These are phyloP conservation scores for Troglohyphantes excavatus DNA, from an alignment of 2,888 invertebrate genomes.

Conservation along the genomic window DNA sequence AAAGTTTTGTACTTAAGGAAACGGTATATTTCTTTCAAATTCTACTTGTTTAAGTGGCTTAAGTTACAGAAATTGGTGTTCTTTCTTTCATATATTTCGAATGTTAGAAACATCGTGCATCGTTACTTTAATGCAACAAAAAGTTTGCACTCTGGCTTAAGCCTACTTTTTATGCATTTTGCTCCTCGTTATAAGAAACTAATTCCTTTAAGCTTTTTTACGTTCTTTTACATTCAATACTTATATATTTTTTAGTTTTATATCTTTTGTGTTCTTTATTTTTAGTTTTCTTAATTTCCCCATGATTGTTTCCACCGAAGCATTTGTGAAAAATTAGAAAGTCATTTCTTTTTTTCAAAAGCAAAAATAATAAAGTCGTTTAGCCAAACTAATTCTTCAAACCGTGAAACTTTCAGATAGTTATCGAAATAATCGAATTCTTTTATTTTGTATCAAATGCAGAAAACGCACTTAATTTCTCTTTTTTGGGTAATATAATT, in stretches of 20 bases:
- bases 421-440: background rate
- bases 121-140: constrained; percentile 22
- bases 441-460: no score
- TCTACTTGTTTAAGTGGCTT: constrained; percentile 43
- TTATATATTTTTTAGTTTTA: background rate
- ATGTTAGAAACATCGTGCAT: constrained; percentile 13
- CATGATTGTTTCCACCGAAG: background rate
- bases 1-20: constrained; percentile 32
- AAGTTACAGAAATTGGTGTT: constrained; percentile 38
- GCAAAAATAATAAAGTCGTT: background rate
- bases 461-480: no score
- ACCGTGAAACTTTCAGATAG: no score
- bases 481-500: no score
- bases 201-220: background rate
- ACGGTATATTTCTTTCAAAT: constrained; percentile 50
- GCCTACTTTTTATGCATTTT: background rate
- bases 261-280: no score
- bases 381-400: no score
- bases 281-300: background rate
- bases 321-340: background rate
- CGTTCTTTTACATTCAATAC: background rate
- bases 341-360: background rate
- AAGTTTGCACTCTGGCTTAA: background rate
- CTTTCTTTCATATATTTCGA: constrained; percentile 12
- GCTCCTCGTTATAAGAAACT: background rate